Conservation (phyloP, 2,888 invertebrate species). For the Aethes cnicana region DNA sequence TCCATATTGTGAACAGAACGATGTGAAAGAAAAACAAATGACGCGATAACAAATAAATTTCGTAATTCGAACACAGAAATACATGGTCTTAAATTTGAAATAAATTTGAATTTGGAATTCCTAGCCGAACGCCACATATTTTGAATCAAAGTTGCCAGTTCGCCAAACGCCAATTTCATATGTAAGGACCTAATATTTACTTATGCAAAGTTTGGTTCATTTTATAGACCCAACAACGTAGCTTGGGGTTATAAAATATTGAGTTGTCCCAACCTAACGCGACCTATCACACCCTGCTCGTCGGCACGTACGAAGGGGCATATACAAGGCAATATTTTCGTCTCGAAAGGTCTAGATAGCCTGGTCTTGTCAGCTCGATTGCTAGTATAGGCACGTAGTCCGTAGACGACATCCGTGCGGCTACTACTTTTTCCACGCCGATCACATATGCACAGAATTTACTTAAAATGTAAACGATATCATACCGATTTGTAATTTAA, state of each 20-base stretch:
- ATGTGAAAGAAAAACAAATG: too few relatives aligned
- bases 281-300: constrained; percentile 38
- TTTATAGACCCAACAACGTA: constrained; percentile 56
- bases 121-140: too few relatives aligned
- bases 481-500: constrained; percentile 38
- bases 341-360: constrained; percentile 42
- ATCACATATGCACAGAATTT: constrained; percentile 66
- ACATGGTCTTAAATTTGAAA: too few relatives aligned
- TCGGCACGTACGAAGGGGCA: constrained; percentile 24
- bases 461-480: constrained; percentile 43
- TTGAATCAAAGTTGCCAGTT: too few relatives aligned
- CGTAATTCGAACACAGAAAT: too few relatives aligned
- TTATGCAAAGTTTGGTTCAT: constrained; percentile 56
- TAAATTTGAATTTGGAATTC: too few relatives aligned
- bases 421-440: constrained; percentile 67
- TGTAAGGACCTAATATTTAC: too few relatives aligned
- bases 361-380: constrained; percentile 50
- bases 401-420: constrained; percentile 66
- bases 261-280: constrained; percentile 38
- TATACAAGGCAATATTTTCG: constrained; percentile 24
- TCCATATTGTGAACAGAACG: too few relatives aligned
- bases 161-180: too few relatives aligned
- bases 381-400: constrained; percentile 63
- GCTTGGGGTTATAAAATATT: constrained; percentile 55
- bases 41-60: too few relatives aligned